Evolutionary conservation across 2,113 vertebrate species (phyloP).

Genomic region (Perccottus glenii): DNA sequence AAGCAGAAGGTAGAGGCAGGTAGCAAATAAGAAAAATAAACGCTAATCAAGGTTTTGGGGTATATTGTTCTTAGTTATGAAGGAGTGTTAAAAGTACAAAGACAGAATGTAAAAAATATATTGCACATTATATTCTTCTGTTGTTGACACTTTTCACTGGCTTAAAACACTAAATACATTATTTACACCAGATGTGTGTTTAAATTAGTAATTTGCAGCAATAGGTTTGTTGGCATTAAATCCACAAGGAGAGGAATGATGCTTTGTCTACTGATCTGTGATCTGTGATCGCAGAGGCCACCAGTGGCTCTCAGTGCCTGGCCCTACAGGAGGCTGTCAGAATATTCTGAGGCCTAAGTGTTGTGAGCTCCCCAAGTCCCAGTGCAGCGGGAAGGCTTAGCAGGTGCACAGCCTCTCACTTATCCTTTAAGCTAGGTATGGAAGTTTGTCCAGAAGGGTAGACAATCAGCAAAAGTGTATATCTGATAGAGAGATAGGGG

Average conservation of each 20-base stretch:
- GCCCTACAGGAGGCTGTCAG: slow-evolving; percentile 50
- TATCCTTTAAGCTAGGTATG: slow-evolving; percentile 22
- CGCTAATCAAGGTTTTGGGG: no score
- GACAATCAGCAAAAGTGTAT: slow-evolving; percentile 20
- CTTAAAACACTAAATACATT: no score
- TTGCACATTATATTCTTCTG: no score
- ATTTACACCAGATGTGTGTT: background rate
- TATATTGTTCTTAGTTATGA: no score
- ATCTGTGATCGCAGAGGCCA: slow-evolving; percentile 40
- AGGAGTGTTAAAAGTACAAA: no score
- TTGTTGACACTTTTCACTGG: no score
- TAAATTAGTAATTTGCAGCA: slow-evolving; percentile 14
- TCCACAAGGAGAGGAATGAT: slow-evolving; percentile 1
- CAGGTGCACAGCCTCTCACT: slow-evolving; percentile 35
- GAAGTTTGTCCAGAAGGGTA: slow-evolving; percentile 11
- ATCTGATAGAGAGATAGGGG: background rate
- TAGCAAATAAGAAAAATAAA: no score
- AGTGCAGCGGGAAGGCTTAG: slow-evolving; percentile 11
- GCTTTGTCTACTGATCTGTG: slow-evolving; percentile 29
- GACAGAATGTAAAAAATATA: no score
- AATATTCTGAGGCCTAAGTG: slow-evolving; percentile 45
- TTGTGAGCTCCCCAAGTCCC: slow-evolving; percentile 37
- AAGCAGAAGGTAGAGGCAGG: no score
- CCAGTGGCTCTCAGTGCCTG: slow-evolving; percentile 25
- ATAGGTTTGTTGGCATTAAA: background rate